These are phyloP conservation scores for Drosophila rubida DNA, from an alignment of 2,888 invertebrate species.

Conservation along the genomic window DNA sequence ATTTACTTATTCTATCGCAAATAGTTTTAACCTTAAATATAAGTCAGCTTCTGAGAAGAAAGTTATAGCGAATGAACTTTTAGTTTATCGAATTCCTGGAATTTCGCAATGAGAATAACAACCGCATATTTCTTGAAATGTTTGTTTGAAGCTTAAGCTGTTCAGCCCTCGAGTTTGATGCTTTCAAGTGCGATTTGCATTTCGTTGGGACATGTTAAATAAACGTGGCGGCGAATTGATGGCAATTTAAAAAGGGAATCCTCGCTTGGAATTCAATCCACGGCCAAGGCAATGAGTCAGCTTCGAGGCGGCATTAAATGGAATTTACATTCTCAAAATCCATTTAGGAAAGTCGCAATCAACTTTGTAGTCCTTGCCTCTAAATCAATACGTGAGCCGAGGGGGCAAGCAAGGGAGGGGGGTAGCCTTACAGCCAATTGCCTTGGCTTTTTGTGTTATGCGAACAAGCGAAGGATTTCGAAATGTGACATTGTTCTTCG, in stretches of 20 bases:
- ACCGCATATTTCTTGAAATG: no score
- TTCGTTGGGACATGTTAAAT: background rate
- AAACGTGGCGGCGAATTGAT: background rate
- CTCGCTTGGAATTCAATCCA: slow-evolving; percentile 20
- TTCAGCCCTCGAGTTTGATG: background rate
- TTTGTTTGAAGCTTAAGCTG: no score
- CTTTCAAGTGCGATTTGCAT: background rate
- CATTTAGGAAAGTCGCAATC: slow-evolving; percentile 25
- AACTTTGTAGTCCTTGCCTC: slow-evolving; percentile 38
- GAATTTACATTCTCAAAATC: slow-evolving; percentile 41
- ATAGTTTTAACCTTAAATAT: no score
- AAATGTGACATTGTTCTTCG: slow-evolving; percentile 61
- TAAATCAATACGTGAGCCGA: slow-evolving; percentile 49
- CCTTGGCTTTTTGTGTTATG: slow-evolving; percentile 43
- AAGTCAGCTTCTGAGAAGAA: no score
- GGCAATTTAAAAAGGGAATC: slow-evolving; percentile 3
- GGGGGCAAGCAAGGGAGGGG: slow-evolving; percentile 1
- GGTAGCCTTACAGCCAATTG: slow-evolving; percentile 15
- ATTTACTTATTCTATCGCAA: no score
- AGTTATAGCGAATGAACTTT: no score
- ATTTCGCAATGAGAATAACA: no score
- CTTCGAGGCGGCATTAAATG: slow-evolving; percentile 18
- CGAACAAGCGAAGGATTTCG: slow-evolving; percentile 63
- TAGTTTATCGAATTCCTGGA: no score
- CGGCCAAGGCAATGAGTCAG: slow-evolving; percentile 33